Conservation (phyloP, 2,888 invertebrate species). For the Heteropelma amictum region DNA sequence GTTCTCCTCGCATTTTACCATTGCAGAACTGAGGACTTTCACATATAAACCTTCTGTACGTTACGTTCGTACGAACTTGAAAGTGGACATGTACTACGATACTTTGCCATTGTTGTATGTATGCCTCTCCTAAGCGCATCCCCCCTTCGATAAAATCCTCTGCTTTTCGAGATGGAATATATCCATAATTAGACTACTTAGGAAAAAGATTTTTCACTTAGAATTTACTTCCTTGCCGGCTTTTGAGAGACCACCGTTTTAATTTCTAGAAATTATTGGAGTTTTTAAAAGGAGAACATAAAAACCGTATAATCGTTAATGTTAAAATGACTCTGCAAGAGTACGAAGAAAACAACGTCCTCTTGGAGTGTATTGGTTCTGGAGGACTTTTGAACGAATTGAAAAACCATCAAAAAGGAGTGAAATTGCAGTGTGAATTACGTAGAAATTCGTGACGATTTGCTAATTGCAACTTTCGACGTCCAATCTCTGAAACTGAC, state of each 20-base stretch:
- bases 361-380: background rate
- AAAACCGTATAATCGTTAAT: no score
- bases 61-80: conserved; percentile 1
- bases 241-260: no score
- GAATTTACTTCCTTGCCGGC: no score
- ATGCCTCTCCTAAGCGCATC: background rate
- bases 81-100: conserved; percentile 22
- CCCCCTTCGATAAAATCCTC: background rate
- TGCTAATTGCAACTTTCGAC: conserved; percentile 63
- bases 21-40: conserved; percentile 13
- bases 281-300: no score
- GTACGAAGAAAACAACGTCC: background rate
- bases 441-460: conserved; percentile 61
- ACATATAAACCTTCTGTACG: background rate
- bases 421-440: conserved; percentile 52
- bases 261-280: no score
- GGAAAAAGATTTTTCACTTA: no score
- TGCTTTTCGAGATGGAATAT: no score
- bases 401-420: background rate
- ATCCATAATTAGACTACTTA: no score
- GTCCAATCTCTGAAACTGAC: conserved; percentile 63
- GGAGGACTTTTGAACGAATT: background rate
- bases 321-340: background rate
- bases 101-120: background rate
- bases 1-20: conserved; percentile 23